Conservation (phyloP, 2,797 vertebrate genomes). For the Dryobates pubescens region DNA sequence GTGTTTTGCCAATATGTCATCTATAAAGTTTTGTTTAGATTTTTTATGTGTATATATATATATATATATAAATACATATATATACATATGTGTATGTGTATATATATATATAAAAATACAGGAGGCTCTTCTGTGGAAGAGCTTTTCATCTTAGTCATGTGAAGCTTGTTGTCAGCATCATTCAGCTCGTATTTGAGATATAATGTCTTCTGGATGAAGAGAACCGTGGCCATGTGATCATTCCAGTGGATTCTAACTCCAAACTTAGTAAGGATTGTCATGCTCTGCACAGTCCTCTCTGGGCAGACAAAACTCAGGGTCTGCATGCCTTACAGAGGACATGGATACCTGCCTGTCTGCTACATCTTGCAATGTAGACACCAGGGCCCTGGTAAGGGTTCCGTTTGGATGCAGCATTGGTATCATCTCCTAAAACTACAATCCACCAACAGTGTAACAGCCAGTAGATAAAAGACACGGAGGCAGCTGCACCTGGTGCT, state of each 20-base stretch:
- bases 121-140: background rate
- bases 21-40: constrained; percentile 73
- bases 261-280: background rate
- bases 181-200: background rate
- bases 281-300: background rate
- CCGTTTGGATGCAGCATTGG: background rate
- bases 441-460: background rate
- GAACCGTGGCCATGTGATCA: background rate
- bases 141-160: background rate
- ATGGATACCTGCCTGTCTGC: rapidly evolving
- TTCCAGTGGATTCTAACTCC: background rate
- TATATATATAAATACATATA: too few relatives aligned
- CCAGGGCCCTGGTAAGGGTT: rapidly evolving
- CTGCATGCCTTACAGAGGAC: background rate
- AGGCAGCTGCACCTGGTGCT: background rate
- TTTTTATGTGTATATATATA: background rate
- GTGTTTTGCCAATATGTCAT: constrained; percentile 75
- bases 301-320: background rate
- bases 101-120: background rate
- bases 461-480: background rate
- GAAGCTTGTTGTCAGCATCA: background rate
- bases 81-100: too few relatives aligned
- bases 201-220: background rate
- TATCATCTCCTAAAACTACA: background rate
- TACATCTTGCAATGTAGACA: background rate